phyloP scores from a whole-genome alignment of 2,113 vertebrate genomes.

The Pygoscelis adeliae region DNA sequence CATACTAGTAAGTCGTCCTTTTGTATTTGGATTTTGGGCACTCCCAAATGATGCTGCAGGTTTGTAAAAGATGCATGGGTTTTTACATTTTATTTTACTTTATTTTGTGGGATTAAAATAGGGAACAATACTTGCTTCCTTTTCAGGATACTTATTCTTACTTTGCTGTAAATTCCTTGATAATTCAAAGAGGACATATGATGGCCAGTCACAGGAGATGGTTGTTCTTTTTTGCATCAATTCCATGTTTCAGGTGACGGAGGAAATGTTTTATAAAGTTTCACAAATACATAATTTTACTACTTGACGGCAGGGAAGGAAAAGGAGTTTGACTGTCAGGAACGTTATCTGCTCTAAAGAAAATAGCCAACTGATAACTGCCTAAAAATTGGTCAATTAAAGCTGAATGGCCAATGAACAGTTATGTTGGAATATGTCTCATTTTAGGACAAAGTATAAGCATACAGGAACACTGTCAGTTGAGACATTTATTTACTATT shows the following conservation, averaged over 20 bases:
- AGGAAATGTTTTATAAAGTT: conserved; percentile 64
- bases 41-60: neutral
- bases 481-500: conserved; percentile 68
- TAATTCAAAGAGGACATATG: conserved; percentile 47
- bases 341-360: conserved; percentile 41
- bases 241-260: conserved; percentile 53
- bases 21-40: conserved; percentile 18
- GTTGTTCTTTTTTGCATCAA: conserved; percentile 53
- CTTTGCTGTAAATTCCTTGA: conserved; percentile 20
- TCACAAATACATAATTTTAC: conserved; percentile 44
- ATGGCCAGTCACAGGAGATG: conserved; percentile 33
- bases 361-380: conserved; percentile 65
- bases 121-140: neutral
- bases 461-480: conserved; percentile 2
- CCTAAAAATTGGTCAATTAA: conserved; percentile 75
- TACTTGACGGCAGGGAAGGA: conserved; percentile 38
- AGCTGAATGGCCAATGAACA: conserved; percentile 65
- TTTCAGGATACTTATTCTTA: conserved; percentile 4
- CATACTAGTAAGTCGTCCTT: neutral
- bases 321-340: conserved; percentile 62
- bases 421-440: conserved; percentile 40
- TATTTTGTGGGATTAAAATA: conserved; percentile 2
- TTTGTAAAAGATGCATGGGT: neutral
- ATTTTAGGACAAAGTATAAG: conserved; percentile 21
- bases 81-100: neutral